A percentile compares a stretch with the other conserved stretches of the same genome.
phyloP scores from a whole-genome alignment of 2,888 invertebrate genomes.

The Sinodicranocentrus sp. region DNA sequence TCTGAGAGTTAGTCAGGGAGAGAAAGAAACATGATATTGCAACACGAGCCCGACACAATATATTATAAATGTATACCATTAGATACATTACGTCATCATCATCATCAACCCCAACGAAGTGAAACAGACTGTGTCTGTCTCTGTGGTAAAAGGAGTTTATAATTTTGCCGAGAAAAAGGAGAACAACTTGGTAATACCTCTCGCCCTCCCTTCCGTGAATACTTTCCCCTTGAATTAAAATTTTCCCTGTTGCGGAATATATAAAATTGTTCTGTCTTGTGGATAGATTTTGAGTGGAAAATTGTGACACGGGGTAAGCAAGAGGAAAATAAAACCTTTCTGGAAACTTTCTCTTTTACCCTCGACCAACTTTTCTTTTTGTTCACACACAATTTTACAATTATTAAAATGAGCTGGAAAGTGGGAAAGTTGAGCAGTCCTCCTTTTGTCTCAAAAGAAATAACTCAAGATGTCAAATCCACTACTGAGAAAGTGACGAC shows the following conservation, averaged over 20 bases:
- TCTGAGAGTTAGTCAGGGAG: too few species aligned
- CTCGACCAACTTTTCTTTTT: neutral
- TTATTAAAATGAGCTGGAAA: neutral
- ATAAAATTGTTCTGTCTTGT: too few species aligned
- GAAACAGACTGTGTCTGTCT: neutral
- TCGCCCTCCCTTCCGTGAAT: neutral
- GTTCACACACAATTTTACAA: constrained; percentile 4
- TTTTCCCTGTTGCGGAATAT: too few species aligned
- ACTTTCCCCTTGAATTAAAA: neutral
- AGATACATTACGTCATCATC: neutral
- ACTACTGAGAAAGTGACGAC: too few species aligned
- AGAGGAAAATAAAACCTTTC: too few species aligned
- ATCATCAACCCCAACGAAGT: neutral
- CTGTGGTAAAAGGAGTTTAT: neutral
- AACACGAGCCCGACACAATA: neutral
- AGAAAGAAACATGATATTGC: too few species aligned
- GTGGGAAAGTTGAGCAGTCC: too few species aligned
- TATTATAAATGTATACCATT: neutral
- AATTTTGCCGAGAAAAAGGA: neutral
- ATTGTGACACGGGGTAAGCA: too few species aligned
- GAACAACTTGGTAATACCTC: neutral
- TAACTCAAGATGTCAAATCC: too few species aligned
- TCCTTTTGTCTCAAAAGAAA: too few species aligned
- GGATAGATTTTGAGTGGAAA: too few species aligned
- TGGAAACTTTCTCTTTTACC: too few species aligned